phyloP scores from a whole-genome alignment of 2,113 vertebrate genomes.

The Eolophus roseicapilla region DNA sequence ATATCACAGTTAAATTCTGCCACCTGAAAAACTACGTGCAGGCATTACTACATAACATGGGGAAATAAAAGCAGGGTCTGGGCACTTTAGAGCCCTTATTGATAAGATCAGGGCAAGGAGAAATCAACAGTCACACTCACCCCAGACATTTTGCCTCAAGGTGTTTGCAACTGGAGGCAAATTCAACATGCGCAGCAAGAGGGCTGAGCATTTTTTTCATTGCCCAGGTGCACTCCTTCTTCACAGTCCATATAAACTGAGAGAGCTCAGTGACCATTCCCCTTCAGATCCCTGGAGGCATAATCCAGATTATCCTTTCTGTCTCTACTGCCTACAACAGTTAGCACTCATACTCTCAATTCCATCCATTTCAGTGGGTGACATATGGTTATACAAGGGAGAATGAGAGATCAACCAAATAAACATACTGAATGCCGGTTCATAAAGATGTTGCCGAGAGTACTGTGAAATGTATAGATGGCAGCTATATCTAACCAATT shows the following conservation, averaged over 20 bases:
- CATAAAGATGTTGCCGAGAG: not conserved
- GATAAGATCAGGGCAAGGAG: not conserved
- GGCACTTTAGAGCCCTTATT: not conserved
- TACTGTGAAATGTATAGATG: not conserved
- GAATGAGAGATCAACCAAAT: not conserved
- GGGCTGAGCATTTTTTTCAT: not conserved
- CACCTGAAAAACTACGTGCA: not conserved
- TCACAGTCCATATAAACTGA: not conserved
- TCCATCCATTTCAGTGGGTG: not conserved
- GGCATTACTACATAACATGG: not conserved
- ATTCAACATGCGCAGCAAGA: not conserved
- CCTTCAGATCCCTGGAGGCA: not conserved
- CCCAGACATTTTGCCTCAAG: not conserved
- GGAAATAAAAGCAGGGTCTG: not conserved
- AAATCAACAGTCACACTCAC: not conserved
- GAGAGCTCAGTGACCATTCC: not conserved
- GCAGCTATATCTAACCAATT: not conserved
- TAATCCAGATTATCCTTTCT: not conserved
- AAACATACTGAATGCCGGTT: not conserved
- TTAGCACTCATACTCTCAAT: not conserved
- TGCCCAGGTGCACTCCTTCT: not conserved
- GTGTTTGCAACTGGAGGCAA: not conserved
- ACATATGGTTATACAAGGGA: not conserved
- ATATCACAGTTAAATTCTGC: not conserved
- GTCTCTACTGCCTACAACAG: not conserved